Evolutionary conservation across 1,140 invertebrate genomes (phyloP).

Genomic region (Drosophila albomicans): DNA sequence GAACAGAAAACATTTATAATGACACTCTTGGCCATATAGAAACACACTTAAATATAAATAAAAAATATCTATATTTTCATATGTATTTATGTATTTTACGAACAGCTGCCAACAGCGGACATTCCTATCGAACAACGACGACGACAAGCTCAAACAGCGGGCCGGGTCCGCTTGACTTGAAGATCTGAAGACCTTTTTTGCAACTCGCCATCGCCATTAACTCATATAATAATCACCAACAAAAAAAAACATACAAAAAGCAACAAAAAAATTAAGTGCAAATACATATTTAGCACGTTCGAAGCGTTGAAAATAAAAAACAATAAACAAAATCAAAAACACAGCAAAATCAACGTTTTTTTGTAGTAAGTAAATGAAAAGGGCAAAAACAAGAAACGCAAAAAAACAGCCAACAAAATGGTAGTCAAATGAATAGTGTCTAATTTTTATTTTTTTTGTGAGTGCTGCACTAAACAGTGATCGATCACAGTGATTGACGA

Average conservation of each 20-base stretch:
- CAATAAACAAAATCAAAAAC: slow-evolving; percentile 45
- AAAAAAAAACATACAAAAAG: slow-evolving; percentile 29
- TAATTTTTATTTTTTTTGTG: slow-evolving; percentile 23
- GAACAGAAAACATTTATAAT: slow-evolving; percentile 21
- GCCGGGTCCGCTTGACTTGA: neutral
- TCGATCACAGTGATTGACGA: slow-evolving; percentile 13
- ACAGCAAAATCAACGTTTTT: slow-evolving; percentile 36
- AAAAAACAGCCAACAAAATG: slow-evolving; percentile 25
- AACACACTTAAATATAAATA: neutral
- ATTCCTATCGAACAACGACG: slow-evolving; percentile 17
- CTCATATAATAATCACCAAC: slow-evolving; percentile 43
- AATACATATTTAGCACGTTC: slow-evolving; percentile 57
- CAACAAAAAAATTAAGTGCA: slow-evolving; percentile 40
- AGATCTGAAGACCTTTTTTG: slow-evolving; percentile 34
- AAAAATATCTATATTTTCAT: slow-evolving; percentile 9
- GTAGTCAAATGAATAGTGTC: slow-evolving; percentile 21
- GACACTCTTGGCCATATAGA: neutral
- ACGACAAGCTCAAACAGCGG: slow-evolving; percentile 10
- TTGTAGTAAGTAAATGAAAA: slow-evolving; percentile 16
- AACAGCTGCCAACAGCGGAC: slow-evolving; percentile 24
- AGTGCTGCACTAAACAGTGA: slow-evolving; percentile 27
- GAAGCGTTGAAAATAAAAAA: slow-evolving; percentile 46
- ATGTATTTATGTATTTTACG: slow-evolving; percentile 15
- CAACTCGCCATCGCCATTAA: slow-evolving; percentile 39
- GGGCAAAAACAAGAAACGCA: slow-evolving; percentile 10